A percentile compares a stretch with the other conserved stretches of the same genome.
These are phyloP conservation scores for Ectobius pallidus DNA, from an alignment of 2,888 invertebrate genomes.

Conservation along the genomic window DNA sequence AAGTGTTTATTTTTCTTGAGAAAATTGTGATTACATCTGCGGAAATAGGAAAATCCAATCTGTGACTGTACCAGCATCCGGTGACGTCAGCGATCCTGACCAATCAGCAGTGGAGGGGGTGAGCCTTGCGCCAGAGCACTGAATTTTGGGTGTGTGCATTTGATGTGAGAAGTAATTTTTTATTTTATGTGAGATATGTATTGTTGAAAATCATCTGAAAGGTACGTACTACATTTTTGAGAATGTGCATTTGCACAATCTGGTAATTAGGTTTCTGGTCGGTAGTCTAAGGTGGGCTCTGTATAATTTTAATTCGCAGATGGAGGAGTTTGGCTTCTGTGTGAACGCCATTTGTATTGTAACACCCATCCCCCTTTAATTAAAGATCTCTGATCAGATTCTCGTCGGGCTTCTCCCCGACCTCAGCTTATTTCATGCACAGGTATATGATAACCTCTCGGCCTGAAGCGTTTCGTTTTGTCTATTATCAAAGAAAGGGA, in stretches of 20 bases:
- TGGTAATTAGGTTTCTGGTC: too few species aligned
- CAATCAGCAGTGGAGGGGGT: slow-evolving; percentile 19
- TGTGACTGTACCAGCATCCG: slow-evolving; percentile 29
- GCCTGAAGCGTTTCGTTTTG: too few species aligned
- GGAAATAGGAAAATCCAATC: slow-evolving; percentile 10
- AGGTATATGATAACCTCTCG: too few species aligned
- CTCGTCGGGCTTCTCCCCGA: too few species aligned
- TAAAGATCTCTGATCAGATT: too few species aligned
- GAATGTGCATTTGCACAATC: not conserved
- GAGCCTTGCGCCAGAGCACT: slow-evolving; percentile 30
- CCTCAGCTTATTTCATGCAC: too few species aligned
- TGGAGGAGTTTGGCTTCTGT: slow-evolving; percentile 10
- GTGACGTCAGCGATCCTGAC: slow-evolving; percentile 25
- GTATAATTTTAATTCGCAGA: slow-evolving; percentile 31
- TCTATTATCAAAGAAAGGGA: too few species aligned
- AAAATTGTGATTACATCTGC: not conserved
- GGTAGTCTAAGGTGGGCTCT: not conserved
- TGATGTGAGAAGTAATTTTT: slow-evolving; percentile 29
- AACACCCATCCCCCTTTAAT: slow-evolving; percentile 20
- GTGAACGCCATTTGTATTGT: slow-evolving; percentile 36
- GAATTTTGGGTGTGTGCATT: slow-evolving; percentile 39
- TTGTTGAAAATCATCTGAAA: slow-evolving; percentile 32
- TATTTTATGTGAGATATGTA: slow-evolving; percentile 38
- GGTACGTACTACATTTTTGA: slow-evolving; percentile 35
- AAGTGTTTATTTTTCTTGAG: not conserved